phyloP scores from a whole-genome alignment of 2,113 vertebrate genomes.

The Chauna torquata region DNA sequence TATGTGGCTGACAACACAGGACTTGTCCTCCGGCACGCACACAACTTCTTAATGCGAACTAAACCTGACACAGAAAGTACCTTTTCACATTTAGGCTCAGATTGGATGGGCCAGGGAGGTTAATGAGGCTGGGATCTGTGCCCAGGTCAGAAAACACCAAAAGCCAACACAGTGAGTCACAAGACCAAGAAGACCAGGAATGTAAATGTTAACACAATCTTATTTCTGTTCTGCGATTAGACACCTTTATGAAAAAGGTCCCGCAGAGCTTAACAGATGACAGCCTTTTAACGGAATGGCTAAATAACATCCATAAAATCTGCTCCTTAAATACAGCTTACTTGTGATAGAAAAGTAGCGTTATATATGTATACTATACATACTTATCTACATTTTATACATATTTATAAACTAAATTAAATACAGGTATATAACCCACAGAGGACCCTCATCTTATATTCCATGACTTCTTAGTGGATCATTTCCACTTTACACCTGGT shows the following conservation, averaged over 20 bases:
- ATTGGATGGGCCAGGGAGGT: not conserved
- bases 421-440: not conserved
- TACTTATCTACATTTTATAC: rapidly evolving
- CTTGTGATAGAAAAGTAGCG: not conserved
- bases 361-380: not conserved
- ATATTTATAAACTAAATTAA: not conserved
- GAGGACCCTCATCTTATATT: not conserved
- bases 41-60: not conserved
- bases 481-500: not conserved
- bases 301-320: not conserved
- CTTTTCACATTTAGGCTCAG: not conserved
- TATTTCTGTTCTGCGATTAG: not conserved
- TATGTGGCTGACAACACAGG: rapidly evolving
- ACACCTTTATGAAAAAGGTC: not conserved
- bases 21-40: not conserved
- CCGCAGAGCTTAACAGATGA: not conserved
- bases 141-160: not conserved
- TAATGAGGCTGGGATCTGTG: not conserved
- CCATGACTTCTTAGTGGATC: not conserved
- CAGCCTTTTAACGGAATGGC: not conserved
- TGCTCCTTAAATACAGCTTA: not conserved
- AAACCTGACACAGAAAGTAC: not conserved
- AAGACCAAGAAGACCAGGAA: not conserved
- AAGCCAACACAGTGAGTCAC: rapidly evolving
- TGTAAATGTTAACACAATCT: not conserved